A percentile compares a stretch with the other conserved stretches of the same genome.
These are phyloP conservation scores for Betta splendens DNA, from an alignment of 2,797 vertebrate species.

Conservation along the genomic window DNA sequence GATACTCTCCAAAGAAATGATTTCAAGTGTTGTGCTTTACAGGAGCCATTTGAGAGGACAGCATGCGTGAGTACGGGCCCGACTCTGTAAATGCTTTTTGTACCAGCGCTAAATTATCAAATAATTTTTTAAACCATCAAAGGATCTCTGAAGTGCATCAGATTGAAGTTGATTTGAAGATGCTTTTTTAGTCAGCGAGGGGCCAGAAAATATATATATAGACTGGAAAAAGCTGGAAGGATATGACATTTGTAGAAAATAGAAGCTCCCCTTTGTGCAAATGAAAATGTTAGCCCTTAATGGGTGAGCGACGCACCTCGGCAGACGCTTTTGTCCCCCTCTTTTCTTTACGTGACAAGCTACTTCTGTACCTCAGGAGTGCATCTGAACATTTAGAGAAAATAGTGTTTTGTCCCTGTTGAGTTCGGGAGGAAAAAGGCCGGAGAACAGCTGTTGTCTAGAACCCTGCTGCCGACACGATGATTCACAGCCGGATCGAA, in stretches of 20 bases:
- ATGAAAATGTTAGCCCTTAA: constrained; percentile 21
- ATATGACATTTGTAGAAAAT: not conserved
- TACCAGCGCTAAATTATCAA: not conserved
- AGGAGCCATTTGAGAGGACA: not conserved
- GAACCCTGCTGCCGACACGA: constrained; percentile 19
- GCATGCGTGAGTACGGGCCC: too few species aligned
- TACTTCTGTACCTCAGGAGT: constrained; percentile 8
- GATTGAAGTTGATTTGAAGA: constrained; percentile 14
- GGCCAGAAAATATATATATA: not conserved
- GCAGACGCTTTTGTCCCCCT: not conserved
- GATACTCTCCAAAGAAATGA: constrained; percentile 7
- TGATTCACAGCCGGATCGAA: constrained; percentile 38
- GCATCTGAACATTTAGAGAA: constrained; percentile 10
- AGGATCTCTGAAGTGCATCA: constrained; percentile 3
- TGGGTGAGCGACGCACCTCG: not conserved
- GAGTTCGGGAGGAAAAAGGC: constrained; percentile 24
- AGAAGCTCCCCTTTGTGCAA: constrained; percentile 3
- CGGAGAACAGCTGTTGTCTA: constrained; percentile 29
- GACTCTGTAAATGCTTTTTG: not conserved
- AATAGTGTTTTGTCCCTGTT: constrained; percentile 13
- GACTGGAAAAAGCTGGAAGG: constrained; percentile 1
- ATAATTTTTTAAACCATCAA: constrained; percentile 10
- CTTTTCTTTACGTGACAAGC: constrained; percentile 22
- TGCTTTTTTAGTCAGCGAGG: constrained; percentile 11
- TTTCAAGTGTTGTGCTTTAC: constrained; percentile 4